These are phyloP conservation scores for Loris lydekkerianus DNA, from an alignment of 2,797 vertebrate species.

Conservation along the genomic window DNA sequence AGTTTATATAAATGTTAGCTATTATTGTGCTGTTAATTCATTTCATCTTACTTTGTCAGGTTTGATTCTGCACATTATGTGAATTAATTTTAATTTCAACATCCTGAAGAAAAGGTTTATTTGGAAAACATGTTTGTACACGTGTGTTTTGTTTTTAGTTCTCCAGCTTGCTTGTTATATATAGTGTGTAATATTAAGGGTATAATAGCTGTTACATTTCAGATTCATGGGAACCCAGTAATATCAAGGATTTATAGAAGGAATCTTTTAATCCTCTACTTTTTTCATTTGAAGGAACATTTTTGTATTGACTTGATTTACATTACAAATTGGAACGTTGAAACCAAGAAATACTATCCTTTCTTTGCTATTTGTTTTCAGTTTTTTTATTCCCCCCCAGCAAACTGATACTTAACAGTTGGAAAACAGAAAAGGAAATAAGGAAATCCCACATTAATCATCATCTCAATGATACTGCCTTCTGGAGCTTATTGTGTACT, in stretches of 20 bases:
- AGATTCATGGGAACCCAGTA: constrained; percentile 30
- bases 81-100: constrained; percentile 44
- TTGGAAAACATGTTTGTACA: constrained; percentile 54
- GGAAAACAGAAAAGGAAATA: constrained; percentile 14
- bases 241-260: constrained; percentile 4
- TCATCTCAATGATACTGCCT: not conserved
- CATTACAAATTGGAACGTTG: constrained; percentile 19
- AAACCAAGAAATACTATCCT: constrained; percentile 23
- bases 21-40: not conserved
- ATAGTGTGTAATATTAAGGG: not conserved
- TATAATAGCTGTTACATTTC: not conserved
- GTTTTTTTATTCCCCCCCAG: not conserved
- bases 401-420: constrained; percentile 31
- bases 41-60: constrained; percentile 24
- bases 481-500: not conserved
- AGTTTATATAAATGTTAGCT: not conserved
- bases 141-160: constrained; percentile 31
- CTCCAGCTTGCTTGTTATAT: constrained; percentile 1
- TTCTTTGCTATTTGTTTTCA: not conserved
- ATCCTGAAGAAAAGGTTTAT: constrained; percentile 6
- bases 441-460: not conserved
- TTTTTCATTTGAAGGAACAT: constrained; percentile 38
- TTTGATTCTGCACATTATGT: constrained; percentile 6
- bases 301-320: constrained; percentile 48
- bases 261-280: not conserved